These are phyloP conservation scores for Macroramphosus scolopax DNA, from an alignment of 2,797 vertebrate genomes.

Conservation along the genomic window DNA sequence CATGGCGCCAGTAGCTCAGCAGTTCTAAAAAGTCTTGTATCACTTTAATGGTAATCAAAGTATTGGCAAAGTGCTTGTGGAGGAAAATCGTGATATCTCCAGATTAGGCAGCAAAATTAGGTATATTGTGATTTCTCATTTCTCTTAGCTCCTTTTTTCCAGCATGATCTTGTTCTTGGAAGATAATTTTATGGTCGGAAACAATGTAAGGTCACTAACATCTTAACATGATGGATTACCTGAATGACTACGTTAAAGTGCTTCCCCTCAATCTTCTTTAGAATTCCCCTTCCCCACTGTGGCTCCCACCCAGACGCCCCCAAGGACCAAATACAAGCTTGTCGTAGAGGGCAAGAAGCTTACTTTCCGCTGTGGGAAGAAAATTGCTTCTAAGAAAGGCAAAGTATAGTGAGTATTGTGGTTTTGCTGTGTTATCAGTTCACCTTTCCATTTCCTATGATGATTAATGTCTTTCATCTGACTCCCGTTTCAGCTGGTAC, in stretches of 20 bases:
- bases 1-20: constrained; percentile 13
- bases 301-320: constrained; percentile 82
- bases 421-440: neutral
- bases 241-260: no score
- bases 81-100: no score
- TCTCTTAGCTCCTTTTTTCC: neutral
- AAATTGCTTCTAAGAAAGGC: constrained; percentile 93
- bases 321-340: constrained; percentile 89
- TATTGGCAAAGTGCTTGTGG: no score
- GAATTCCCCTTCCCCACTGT: constrained; percentile 92
- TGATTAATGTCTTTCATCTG: neutral
- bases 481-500: constrained; percentile 86
- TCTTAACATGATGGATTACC: no score
- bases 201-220: neutral
- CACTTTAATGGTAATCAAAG: constrained; percentile 2
- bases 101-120: no score
- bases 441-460: neutral
- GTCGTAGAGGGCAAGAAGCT: constrained; percentile 92
- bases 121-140: neutral
- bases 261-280: constrained; percentile 51
- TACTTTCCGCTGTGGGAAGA: constrained; percentile 95
- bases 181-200: neutral
- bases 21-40: constrained; percentile 11
- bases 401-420: constrained; percentile 91
- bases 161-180: neutral